Base-by-base conservation (phyloP, 2,797 vertebrate genomes). In the Capromys pilorides region DNA sequence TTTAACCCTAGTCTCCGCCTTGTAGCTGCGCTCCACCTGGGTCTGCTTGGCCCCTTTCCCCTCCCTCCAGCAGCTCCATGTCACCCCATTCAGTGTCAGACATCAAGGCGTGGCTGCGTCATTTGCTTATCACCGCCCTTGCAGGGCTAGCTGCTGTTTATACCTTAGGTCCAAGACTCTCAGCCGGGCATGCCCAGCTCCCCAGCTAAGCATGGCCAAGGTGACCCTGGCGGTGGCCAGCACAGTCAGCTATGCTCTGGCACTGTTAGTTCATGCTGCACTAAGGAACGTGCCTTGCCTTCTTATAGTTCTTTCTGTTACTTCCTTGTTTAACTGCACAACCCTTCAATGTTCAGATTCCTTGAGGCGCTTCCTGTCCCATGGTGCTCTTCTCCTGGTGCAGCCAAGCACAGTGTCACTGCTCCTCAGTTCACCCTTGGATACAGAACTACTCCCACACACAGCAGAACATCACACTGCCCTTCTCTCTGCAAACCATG, bases 391-490 rank as follows among this genome's bases (percentile, higher is more conserved):
- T 31, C 57, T 45, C 59, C 73, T 86, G 10, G 2, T 80, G 33
- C 4, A 92, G 73, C 77, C 14, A 75, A 87, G 24, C 41, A 87
- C 28, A 26, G 19, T 9, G 67, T 84, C 39, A 51, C 54, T 78
- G 51, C 75, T 79, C n/a, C 88, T 94, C 21, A 0, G 51, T 4
- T 71, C 57, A 75, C 19, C 11, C 75, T 22, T 51, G 33, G 13
- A 41, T 45, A 16, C 51, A 73, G 5, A 51, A 49, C 6, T 36
- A 6, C 21, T 57, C n/a, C 39, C 90, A 26, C 2, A 67, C 2
- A 1, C 11, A 61, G 3, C 59, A 31, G 28, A n/a, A 5, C 28
- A 5, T 8, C 13, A 2, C 22, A 26, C 21, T 4, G 10, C 26
- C 24, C 45, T 80, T 90, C 26, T 14, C 51, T 71, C 26, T 77